phyloP scores from a whole-genome alignment of 2,888 invertebrate genomes.

The Strigamia maritima region DNA sequence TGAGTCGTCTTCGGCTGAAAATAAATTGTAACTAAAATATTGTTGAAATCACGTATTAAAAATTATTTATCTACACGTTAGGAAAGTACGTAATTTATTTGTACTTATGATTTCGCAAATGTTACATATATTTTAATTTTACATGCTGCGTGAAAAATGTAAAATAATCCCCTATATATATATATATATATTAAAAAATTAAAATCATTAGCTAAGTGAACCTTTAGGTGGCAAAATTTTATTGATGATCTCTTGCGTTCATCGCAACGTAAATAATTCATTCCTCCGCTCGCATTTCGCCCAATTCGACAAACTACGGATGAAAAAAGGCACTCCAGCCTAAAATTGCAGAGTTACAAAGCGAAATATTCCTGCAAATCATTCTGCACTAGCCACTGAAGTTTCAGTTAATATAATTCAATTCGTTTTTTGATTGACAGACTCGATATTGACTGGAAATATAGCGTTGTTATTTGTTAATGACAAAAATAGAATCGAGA shows the following conservation, averaged over 20 bases:
- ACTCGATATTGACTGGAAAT: constrained; percentile 55
- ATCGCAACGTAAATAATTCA: constrained; percentile 62
- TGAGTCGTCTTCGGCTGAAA: neutral
- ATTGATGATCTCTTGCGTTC: constrained; percentile 63
- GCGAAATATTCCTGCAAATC: constrained; percentile 66
- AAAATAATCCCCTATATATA: too few species aligned
- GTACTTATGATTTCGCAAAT: neutral
- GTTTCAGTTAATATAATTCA: constrained; percentile 66
- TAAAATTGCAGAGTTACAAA: constrained; percentile 62
- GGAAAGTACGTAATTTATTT: neutral
- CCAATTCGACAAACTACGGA: constrained; percentile 56
- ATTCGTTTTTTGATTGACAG: constrained; percentile 59
- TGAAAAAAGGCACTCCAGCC: constrained; percentile 55
- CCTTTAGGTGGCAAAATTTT: constrained; percentile 63
- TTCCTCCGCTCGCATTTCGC: constrained; percentile 58
- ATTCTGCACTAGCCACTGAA: constrained; percentile 68
- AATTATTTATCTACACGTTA: neutral
- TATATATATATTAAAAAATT: too few species aligned
- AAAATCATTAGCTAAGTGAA: too few species aligned
- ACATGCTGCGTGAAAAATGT: neutral
- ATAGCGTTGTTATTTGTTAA: neutral
- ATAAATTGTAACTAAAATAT: neutral
- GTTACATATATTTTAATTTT: neutral
- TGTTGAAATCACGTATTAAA: neutral
- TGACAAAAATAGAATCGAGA: neutral